Percentiles rank a stretch among this genome's conserved stretches.
These are phyloP conservation scores for Hystrix brachyura DNA, from an alignment of 2,113 vertebrate genomes.

Conservation along the genomic window DNA sequence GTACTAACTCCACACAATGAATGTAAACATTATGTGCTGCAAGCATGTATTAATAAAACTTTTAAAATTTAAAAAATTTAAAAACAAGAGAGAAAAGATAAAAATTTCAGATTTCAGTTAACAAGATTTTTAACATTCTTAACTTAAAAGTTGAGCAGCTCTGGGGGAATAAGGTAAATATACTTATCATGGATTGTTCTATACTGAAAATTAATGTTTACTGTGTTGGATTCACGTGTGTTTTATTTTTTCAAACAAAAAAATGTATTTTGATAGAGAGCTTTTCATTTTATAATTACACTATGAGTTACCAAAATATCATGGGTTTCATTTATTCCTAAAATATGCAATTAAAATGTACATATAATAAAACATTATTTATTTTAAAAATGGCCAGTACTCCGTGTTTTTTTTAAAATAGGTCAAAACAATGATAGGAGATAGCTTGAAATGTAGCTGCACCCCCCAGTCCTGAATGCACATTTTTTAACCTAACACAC, in stretches of 20 bases:
- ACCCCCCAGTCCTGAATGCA: background rate
- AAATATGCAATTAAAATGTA: conserved; percentile 84
- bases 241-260: conserved; percentile 89
- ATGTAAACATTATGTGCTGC: no score
- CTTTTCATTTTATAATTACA: conserved; percentile 90
- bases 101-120: background rate
- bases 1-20: no score
- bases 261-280: conserved; percentile 88
- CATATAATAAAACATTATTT: conserved; percentile 80
- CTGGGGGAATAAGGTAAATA: conserved; percentile 80
- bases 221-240: conserved; percentile 85
- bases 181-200: conserved; percentile 84
- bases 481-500: background rate
- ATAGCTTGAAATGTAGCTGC: background rate
- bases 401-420: conserved; percentile 83
- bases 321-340: conserved; percentile 84
- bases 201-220: conserved; percentile 86
- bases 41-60: background rate
- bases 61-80: background rate
- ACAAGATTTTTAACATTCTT: conserved; percentile 62
- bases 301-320: conserved; percentile 86
- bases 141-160: conserved; percentile 87
- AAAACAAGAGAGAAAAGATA: background rate
- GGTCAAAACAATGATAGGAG: conserved; percentile 63
- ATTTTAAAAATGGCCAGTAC: conserved; percentile 79